A percentile compares a stretch with the other conserved stretches of the same genome.
Conservation (phyloP, 2,888 invertebrate genomes). For the Caenorhabditis doughertyi region DNA sequence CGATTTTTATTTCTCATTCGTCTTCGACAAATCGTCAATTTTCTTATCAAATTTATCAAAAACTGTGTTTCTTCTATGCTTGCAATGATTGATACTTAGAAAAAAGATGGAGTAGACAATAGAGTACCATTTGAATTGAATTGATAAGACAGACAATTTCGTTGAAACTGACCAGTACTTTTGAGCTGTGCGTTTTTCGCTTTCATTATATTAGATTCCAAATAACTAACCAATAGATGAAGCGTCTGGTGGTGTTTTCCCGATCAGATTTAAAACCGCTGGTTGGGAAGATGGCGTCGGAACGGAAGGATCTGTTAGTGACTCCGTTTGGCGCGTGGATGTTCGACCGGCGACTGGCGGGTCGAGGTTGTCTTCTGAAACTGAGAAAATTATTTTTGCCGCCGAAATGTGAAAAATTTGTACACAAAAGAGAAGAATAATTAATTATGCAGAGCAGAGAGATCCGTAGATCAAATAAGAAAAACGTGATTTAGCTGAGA, state of each 20-base stretch:
- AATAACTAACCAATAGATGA: conserved; percentile 7
- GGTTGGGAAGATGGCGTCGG: conserved; percentile 22
- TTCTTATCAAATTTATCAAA: conserved; percentile 35
- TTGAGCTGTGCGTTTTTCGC: conserved; percentile 12
- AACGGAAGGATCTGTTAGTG: conserved; percentile 21
- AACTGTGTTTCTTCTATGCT: conserved; percentile 15
- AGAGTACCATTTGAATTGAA: not conserved
- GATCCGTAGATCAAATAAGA: not conserved
- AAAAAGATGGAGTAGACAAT: not conserved
- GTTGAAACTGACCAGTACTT: conserved; percentile 17
- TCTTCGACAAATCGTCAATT: conserved; percentile 33
- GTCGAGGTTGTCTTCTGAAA: conserved; percentile 41
- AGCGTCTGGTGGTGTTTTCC: not conserved
- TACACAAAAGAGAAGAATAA: no score
- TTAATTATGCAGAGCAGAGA: not conserved
- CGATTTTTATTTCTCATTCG: conserved; percentile 6
- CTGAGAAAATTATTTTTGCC: not conserved
- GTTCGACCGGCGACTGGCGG: conserved; percentile 24
- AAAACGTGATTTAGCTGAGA: no score
- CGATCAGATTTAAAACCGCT: conserved; percentile 28
- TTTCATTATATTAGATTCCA: not conserved
- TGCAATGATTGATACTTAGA: not conserved
- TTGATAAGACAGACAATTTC: conserved; percentile 21
- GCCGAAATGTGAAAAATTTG: not conserved
- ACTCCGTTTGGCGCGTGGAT: conserved; percentile 37